Conservation (phyloP, 2,797 vertebrate species). For the Typhlichthys eigenmanni region DNA sequence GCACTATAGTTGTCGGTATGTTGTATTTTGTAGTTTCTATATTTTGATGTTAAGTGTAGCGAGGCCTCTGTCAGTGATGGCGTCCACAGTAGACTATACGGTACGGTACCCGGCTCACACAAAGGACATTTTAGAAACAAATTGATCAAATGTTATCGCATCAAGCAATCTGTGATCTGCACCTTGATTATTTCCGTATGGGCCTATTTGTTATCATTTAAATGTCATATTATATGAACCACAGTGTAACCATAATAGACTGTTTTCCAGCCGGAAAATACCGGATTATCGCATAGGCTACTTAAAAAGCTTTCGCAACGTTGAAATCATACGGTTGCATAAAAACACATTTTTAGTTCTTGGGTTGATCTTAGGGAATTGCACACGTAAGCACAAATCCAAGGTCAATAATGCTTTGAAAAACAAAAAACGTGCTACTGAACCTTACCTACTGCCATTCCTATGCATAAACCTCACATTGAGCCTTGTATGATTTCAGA, state of each 20-base stretch:
- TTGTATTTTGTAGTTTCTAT: background rate
- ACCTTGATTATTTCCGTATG: background rate
- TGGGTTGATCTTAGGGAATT: background rate
- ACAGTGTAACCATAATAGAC: constrained; percentile 2
- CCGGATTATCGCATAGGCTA: constrained; percentile 40
- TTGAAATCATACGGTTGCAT: constrained; percentile 8
- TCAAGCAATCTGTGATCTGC: rapidly evolving
- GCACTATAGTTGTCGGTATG: constrained; percentile 13
- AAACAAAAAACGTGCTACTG: background rate
- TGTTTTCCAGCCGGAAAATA: constrained; percentile 30
- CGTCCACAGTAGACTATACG: constrained; percentile 31
- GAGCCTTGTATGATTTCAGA: constrained; percentile 15
- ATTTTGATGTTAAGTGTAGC: background rate
- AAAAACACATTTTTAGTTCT: background rate
- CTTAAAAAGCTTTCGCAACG: constrained; percentile 16
- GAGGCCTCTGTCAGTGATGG: constrained; percentile 60
- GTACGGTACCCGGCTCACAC: constrained; percentile 31
- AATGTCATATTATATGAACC: constrained; percentile 8
- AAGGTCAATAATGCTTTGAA: background rate
- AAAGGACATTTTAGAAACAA: constrained; percentile 49
- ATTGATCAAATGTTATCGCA: background rate
- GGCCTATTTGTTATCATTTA: background rate
- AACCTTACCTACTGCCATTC: background rate
- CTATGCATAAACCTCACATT: constrained; percentile 35
- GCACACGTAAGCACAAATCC: background rate